Base-by-base conservation (phyloP, 2,888 invertebrate species). In the Iphiclides podalirius region DNA sequence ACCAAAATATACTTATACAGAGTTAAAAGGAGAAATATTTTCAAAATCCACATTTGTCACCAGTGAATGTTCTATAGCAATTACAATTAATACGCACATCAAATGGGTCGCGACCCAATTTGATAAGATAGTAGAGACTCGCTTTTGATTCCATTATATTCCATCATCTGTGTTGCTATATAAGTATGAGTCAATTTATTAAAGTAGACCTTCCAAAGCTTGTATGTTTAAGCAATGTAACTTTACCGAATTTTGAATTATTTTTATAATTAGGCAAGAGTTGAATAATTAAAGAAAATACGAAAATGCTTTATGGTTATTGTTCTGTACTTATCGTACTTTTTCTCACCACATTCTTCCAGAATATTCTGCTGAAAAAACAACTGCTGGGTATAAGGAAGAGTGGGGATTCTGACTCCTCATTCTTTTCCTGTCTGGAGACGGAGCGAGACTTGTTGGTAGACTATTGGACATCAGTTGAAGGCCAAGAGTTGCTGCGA, bases 391-490 rank as follows among this genome's bases (percentile, higher is more conserved):
- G 66, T 37, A 60, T 83, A 52, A 75, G 90, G 87, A 59, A 91
- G 89, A 55, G 90, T 90, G 72, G 84, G 78, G 61, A 85, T 90
- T 64, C 80, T 90, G 61, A 91, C 91, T 55, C 90, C 86, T 69
- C 91, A 90, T 73, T 87, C 91, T 91, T 92, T 59, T 80, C 90
- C 16, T 89, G 91, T 39, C 81, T 95, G 64, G 92, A 93, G 57
- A 88, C 90, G 2, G 95, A 95, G 75, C 90, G 91, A 48, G 91
- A 92, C 61, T 78, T 93, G 20, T 86, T 96, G 52, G 82, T 92
- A 3, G 91, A 94, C 56, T 93, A 94, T 66, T 96, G 96, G 96
- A 90, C 90, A 53, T 93, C 94, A 1, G 68, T 84, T 0, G 94
- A 94, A 64, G 95, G 94, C 60, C 94, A 94, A 70, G 89, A 77